Percentiles rank a stretch among this genome's conserved stretches.
Conservation (phyloP, 2,113 vertebrate genomes). For the Megaceryle torquata region DNA sequence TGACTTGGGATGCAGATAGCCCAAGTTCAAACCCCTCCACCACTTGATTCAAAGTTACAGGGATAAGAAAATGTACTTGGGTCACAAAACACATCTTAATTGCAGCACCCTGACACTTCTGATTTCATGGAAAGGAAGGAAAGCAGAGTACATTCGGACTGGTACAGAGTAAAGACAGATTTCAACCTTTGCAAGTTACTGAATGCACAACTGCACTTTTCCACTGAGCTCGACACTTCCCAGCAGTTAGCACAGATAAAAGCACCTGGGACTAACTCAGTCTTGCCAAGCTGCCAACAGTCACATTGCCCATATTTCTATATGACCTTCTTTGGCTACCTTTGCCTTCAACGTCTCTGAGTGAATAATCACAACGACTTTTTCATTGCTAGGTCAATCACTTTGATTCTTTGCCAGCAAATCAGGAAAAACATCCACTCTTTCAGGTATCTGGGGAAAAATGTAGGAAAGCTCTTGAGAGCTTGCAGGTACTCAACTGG, state of each 20-base stretch:
- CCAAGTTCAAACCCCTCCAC: neutral
- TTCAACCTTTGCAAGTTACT: neutral
- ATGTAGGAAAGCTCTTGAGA: neutral
- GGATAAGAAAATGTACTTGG: neutral
- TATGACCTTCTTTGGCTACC: neutral
- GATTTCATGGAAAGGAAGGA: neutral
- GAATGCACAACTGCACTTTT: neutral
- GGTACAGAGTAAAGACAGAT: neutral
- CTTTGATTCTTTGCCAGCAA: neutral
- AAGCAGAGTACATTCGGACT: neutral
- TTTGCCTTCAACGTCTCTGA: neutral
- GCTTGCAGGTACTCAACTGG: neutral
- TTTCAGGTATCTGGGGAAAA: neutral
- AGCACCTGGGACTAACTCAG: neutral
- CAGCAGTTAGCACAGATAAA: neutral
- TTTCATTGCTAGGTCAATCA: neutral
- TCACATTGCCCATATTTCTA: neutral
- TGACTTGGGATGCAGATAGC: neutral
- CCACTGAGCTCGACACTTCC: neutral
- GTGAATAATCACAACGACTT: neutral
- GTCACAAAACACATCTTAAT: neutral
- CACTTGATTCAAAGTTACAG: neutral
- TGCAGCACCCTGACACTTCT: neutral
- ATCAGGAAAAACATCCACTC: neutral
- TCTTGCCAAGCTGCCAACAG: neutral